Base-by-base conservation (phyloP, 2,113 vertebrate genomes). In the Mustela lutreola region DNA sequence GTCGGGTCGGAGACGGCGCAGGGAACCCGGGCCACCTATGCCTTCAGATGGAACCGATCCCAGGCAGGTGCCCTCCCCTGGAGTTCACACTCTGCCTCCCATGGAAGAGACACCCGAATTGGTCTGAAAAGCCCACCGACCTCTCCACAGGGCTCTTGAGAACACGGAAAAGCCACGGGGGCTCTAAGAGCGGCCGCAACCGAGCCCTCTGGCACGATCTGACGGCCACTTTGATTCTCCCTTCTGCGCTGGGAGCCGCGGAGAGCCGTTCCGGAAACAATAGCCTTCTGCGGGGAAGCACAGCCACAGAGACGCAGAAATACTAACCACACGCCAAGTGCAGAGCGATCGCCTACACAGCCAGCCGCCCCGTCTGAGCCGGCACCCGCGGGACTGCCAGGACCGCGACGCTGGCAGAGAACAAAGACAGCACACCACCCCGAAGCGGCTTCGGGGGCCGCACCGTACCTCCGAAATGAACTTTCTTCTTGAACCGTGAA, bases 401-500 rank as follows among this genome's bases (percentile, higher is more conserved):
- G 19, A 28, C 16, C 5, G 4, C 1, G 10, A 0, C 2, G 5
- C 71, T 33, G 42, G 3, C 15, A 1, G 26, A 91, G 95, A 97
- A 97, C 98, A 97, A 97, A 98, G 97, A 39, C 92, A 39, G 11
- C 50, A 7, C 5, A 0, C 82, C 31, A 5, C 3, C 58, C 95
- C 11, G 6, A 2, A 9, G 94, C 58, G 76, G 91, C 36, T 56
- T 75, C 85, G 71, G 73, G 92, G 97, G 56, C 39, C 81, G 90
- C 94, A 89, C 86, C 92, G 53, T 98, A 98, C 98, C 98, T 98
- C 98, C 98, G 83, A 98, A 99, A 98, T 97, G 89, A 98, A 98
- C 98, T 98, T 97, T 98, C 97, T 98, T 98, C 98, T 98, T 98
- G 92, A 98, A 98, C 94, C 98, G 98, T 26, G 98, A 98, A 97